Evolutionary conservation across 2,888 invertebrate genomes (phyloP).

Genomic region (Torymus texanus): DNA sequence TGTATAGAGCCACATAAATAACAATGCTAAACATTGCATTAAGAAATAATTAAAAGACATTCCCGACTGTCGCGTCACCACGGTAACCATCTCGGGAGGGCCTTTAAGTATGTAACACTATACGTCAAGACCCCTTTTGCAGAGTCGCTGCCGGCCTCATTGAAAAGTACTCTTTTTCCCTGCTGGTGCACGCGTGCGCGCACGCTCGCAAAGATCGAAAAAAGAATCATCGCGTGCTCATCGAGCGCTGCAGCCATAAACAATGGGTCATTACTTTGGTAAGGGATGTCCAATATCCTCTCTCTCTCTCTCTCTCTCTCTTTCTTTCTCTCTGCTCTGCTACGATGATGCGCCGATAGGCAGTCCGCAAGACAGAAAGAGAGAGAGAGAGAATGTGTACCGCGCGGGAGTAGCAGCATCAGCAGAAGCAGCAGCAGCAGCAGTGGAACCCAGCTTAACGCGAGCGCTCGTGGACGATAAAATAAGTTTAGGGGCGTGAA

Average conservation of each 20-base stretch:
- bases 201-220: constrained; percentile 31
- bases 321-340: constrained; percentile 35
- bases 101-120: constrained; percentile 37
- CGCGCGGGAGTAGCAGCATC: too few species aligned
- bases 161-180: constrained; percentile 48
- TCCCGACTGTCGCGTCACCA: constrained; percentile 3
- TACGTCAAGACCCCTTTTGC: constrained; percentile 36
- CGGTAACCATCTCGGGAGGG: constrained; percentile 9
- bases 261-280: constrained; percentile 73
- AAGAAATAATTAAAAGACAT: not conserved
- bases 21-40: not conserved
- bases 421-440: constrained; percentile 32
- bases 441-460: constrained; percentile 46
- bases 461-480: constrained; percentile 65
- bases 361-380: constrained; percentile 47
- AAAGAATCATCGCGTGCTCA: constrained; percentile 72
- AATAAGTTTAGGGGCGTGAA: constrained; percentile 75
- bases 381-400: too few species aligned
- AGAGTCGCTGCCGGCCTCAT: constrained; percentile 30
- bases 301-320: constrained; percentile 31
- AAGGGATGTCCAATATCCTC: constrained; percentile 72
- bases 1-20: not conserved
- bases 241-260: constrained; percentile 69
- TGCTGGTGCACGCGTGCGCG: not conserved
- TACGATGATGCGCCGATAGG: constrained; percentile 65